Conservation (phyloP, 1,140 invertebrate species). For the Nylanderia fulva region DNA sequence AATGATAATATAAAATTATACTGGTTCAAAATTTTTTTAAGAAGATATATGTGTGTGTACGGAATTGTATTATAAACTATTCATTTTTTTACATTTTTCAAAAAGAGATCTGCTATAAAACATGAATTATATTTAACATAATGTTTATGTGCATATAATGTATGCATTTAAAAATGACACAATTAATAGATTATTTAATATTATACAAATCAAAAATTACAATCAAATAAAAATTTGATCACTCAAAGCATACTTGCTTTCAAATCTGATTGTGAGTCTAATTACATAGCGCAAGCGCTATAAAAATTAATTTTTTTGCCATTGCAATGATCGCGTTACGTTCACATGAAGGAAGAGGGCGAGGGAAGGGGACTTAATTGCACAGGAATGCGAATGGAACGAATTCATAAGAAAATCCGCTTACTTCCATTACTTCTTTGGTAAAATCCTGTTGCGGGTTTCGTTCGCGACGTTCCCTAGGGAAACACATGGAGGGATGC, state of each 20-base stretch:
- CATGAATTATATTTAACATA: background rate
- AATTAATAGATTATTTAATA: slow-evolving; percentile 6
- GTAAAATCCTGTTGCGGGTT: slow-evolving; percentile 8
- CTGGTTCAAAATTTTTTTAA: background rate
- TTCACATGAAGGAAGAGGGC: background rate
- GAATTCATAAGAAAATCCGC: slow-evolving; percentile 67
- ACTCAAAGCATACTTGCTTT: background rate
- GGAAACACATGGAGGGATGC: background rate
- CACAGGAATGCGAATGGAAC: slow-evolving; percentile 37
- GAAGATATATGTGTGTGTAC: too few species aligned
- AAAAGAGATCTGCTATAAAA: background rate
- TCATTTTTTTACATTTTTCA: background rate
- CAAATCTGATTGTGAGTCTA: background rate
- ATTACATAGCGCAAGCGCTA: background rate
- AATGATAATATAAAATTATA: background rate
- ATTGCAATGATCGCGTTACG: background rate
- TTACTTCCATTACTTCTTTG: slow-evolving; percentile 57
- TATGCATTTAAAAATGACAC: background rate
- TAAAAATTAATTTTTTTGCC: slow-evolving; percentile 18
- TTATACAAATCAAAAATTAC: background rate
- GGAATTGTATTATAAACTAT: background rate
- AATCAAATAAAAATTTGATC: background rate
- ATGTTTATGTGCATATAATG: background rate
- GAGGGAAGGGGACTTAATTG: slow-evolving; percentile 62
- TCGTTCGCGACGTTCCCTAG: background rate